phyloP scores from a whole-genome alignment of 2,888 invertebrate species.

The Pilophorus perplexus region DNA sequence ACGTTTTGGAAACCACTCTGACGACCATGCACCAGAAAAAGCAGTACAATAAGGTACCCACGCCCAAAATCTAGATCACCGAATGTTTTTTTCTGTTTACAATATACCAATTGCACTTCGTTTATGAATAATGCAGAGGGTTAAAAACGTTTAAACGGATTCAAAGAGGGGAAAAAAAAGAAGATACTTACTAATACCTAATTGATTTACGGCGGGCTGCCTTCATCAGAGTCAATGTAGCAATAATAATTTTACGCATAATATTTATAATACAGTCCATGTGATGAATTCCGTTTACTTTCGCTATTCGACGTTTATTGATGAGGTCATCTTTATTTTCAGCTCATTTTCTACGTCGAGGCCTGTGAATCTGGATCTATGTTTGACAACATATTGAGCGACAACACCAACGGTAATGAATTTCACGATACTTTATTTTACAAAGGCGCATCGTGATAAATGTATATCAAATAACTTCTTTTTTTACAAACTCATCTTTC shows the following conservation, averaged over 20 bases:
- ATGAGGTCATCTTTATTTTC: not conserved
- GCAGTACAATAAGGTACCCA: constrained; percentile 54
- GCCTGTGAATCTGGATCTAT: constrained; percentile 62
- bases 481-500: too few relatives aligned
- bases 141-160: too few relatives aligned
- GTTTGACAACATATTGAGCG: constrained; percentile 57
- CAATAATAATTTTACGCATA: too few relatives aligned
- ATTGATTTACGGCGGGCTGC: too few relatives aligned
- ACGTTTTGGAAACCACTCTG: constrained; percentile 49
- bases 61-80: constrained; percentile 8
- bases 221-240: not conserved
- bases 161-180: not conserved
- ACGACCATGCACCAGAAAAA: constrained; percentile 54
- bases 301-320: not conserved
- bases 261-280: too few relatives aligned
- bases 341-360: constrained; percentile 43
- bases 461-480: too few relatives aligned
- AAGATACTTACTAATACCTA: too few relatives aligned
- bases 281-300: not conserved
- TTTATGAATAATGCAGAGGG: too few relatives aligned
- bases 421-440: not conserved
- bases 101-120: too few relatives aligned
- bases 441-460: not conserved
- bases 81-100: too few relatives aligned
- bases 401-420: constrained; percentile 55